Evolutionary conservation across 2,113 vertebrate species (phyloP).

Genomic region (Nesospiza acunhae): DNA sequence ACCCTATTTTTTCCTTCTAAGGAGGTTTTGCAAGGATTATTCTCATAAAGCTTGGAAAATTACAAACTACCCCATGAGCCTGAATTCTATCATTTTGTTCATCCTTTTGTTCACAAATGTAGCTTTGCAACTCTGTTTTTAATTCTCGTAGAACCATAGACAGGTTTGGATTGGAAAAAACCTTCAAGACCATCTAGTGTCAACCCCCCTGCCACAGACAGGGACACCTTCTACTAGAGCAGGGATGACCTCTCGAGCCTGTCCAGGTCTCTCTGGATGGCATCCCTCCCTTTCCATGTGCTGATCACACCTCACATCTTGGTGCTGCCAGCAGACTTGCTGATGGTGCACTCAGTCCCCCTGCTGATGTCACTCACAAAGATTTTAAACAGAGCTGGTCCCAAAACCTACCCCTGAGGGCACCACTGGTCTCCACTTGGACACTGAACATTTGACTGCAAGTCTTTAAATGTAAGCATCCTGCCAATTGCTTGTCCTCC

Average conservation of each 20-base stretch:
- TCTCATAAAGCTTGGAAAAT: neutral
- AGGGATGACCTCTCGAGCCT: too few species aligned
- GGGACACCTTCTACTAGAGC: too few species aligned
- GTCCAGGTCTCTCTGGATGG: neutral
- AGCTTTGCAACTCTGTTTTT: conserved; percentile 14
- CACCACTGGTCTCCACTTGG: neutral
- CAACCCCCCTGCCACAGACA: neutral
- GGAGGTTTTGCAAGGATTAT: neutral
- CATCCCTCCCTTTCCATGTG: neutral
- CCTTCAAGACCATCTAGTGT: neutral
- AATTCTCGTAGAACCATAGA: neutral
- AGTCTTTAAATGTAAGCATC: too few species aligned
- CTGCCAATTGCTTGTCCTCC: neutral
- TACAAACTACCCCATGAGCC: neutral
- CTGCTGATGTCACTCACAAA: neutral
- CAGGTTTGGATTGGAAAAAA: neutral
- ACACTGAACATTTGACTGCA: neutral
- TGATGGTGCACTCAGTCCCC: neutral
- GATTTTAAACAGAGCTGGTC: neutral
- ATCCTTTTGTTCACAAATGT: neutral
- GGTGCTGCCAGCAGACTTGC: too few species aligned
- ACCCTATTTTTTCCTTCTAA: neutral
- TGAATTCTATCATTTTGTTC: neutral
- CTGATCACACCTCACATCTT: rapidly evolving
- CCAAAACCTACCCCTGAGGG: neutral